Evolutionary conservation across 1,140 invertebrate genomes (phyloP).

Genomic region (Leptinotarsa defecta): DNA sequence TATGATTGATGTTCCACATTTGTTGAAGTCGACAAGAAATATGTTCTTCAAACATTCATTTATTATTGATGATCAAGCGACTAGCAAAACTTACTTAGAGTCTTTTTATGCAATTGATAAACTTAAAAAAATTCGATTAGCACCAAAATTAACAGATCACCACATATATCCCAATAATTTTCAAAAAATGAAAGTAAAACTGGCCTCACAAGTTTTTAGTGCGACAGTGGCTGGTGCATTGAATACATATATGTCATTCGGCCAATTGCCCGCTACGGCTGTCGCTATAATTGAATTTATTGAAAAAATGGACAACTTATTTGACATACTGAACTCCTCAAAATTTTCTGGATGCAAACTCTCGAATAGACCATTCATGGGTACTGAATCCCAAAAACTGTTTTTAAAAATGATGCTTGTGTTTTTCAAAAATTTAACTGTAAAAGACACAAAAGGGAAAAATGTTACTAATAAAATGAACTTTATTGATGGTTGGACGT

Average conservation of each 20-base stretch:
- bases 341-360: conserved; percentile 11
- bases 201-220: conserved; percentile 35
- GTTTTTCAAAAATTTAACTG: conserved; percentile 21
- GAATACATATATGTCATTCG: conserved; percentile 38
- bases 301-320: conserved; percentile 38
- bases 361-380: conserved; percentile 14
- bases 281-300: conserved; percentile 33
- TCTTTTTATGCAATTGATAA: conserved; percentile 23
- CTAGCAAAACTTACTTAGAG: conserved; percentile 24
- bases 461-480: conserved; percentile 25
- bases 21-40: conserved; percentile 34
- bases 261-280: conserved; percentile 31
- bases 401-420: conserved; percentile 11
- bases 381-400: neutral
- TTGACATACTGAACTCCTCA: conserved; percentile 41
- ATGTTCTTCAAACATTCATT: conserved; percentile 1
- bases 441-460: conserved; percentile 16
- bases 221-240: conserved; percentile 28
- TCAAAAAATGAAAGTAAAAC: conserved; percentile 36
- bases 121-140: conserved; percentile 19
- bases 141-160: conserved; percentile 33
- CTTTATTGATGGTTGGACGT: conserved; percentile 25
- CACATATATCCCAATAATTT: conserved; percentile 32
- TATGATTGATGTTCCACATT: conserved; percentile 31
- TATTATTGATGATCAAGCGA: no score